Evolutionary conservation across 2,797 vertebrate genomes (phyloP).

Genomic region (Miichthys miiuy): DNA sequence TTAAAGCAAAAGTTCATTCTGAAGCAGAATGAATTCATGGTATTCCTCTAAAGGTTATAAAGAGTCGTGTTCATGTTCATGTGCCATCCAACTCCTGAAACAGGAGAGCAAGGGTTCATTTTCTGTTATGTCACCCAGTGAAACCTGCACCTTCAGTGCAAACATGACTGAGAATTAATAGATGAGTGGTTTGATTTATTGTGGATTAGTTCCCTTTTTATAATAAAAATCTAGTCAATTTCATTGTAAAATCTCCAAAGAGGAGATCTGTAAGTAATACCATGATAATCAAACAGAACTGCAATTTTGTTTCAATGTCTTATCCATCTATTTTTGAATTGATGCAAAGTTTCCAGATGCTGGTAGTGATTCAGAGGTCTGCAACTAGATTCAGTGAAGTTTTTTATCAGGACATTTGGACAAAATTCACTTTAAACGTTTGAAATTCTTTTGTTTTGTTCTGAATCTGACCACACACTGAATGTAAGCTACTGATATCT

Average conservation of each 20-base stretch:
- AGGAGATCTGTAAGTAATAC: too few relatives aligned
- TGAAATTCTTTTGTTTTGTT: too few relatives aligned
- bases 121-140: constrained; percentile 45
- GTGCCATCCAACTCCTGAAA: constrained; percentile 36
- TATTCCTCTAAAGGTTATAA: constrained; percentile 1
- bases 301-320: background rate
- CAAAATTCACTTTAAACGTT: too few relatives aligned
- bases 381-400: too few relatives aligned
- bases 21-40: background rate
- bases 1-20: background rate
- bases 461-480: too few relatives aligned
- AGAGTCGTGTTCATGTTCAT: background rate
- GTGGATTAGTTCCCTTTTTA: too few relatives aligned
- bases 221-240: background rate
- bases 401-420: background rate
- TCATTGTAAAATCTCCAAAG: background rate
- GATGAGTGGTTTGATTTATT: background rate
- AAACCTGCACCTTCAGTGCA: background rate
- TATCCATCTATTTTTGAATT: background rate
- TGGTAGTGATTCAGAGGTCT: background rate
- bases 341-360: background rate
- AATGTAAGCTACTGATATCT: too few relatives aligned
- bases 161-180: background rate
- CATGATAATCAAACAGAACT: too few relatives aligned
- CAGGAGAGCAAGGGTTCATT: constrained; percentile 37